A percentile compares a stretch with the other conserved stretches of the same genome.
Conservation (phyloP, 1,140 invertebrate genomes). For the Notospermus geniculatus region DNA sequence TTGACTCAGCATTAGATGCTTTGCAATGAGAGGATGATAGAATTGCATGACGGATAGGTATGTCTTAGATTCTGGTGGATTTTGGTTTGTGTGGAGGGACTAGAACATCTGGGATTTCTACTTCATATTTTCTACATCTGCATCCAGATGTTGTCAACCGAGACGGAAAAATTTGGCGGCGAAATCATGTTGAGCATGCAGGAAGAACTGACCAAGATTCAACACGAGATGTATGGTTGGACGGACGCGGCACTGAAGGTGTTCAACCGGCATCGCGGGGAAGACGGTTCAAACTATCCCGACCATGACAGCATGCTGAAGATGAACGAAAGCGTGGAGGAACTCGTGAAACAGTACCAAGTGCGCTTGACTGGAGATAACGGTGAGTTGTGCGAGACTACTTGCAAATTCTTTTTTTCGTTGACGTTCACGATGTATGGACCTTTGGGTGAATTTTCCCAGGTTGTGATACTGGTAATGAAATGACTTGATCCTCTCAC, state of each 20-base stretch:
- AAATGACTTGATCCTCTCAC: too few species aligned
- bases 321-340: slow-evolving; percentile 45
- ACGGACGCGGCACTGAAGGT: slow-evolving; percentile 49
- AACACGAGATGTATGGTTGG: slow-evolving; percentile 49
- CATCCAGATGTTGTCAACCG: slow-evolving; percentile 35
- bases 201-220: slow-evolving; percentile 40
- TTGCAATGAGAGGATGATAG: too few species aligned
- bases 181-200: slow-evolving; percentile 43
- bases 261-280: slow-evolving; percentile 43
- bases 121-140: too few species aligned
- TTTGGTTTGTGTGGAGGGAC: too few species aligned
- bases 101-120: too few species aligned
- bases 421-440: too few species aligned
- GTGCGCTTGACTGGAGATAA: slow-evolving; percentile 55
- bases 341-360: slow-evolving; percentile 46
- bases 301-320: slow-evolving; percentile 42
- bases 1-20: too few species aligned
- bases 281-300: slow-evolving; percentile 34
- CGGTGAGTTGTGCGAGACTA: slow-evolving; percentile 40
- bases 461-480: too few species aligned
- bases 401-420: too few species aligned
- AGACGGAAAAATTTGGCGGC: slow-evolving; percentile 49
- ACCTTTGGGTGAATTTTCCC: too few species aligned
- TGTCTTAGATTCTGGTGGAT: too few species aligned
- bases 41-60: too few species aligned